A percentile compares a stretch with the other conserved stretches of the same genome.
These are phyloP conservation scores for Lichenostomus cassidix DNA, from an alignment of 2,113 vertebrate genomes.

Conservation along the genomic window DNA sequence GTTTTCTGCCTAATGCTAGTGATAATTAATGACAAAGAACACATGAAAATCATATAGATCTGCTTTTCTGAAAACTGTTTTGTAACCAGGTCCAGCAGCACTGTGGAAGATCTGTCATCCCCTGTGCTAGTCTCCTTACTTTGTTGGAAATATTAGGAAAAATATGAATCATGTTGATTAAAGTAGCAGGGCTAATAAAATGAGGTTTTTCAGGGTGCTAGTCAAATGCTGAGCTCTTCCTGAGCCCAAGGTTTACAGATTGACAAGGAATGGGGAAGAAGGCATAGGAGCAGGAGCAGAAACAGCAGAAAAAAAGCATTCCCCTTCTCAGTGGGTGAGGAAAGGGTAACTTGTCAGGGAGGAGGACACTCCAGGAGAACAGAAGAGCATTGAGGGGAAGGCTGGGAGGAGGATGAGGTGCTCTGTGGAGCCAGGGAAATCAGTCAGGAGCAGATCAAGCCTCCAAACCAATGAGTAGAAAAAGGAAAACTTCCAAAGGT, in stretches of 20 bases:
- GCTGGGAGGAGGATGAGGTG: background rate
- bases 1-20: background rate
- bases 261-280: background rate
- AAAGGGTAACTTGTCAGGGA: background rate
- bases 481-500: background rate
- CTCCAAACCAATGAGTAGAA: background rate
- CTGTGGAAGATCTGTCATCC: background rate
- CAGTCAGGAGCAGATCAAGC: background rate
- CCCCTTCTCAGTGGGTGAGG: background rate
- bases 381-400: rapidly evolving
- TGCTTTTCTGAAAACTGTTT: background rate
- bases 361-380: background rate
- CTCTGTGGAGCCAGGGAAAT: background rate
- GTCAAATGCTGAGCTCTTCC: background rate
- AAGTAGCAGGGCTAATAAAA: background rate
- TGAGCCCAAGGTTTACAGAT: background rate
- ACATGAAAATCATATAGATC: background rate
- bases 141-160: background rate
- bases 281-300: background rate
- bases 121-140: background rate
- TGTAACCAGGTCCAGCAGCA: background rate
- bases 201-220: background rate
- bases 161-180: background rate
- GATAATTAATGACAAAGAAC: background rate
- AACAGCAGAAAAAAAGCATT: background rate